Evolutionary conservation across 2,888 invertebrate species (phyloP).

Genomic region (Synergus itoensis): DNA sequence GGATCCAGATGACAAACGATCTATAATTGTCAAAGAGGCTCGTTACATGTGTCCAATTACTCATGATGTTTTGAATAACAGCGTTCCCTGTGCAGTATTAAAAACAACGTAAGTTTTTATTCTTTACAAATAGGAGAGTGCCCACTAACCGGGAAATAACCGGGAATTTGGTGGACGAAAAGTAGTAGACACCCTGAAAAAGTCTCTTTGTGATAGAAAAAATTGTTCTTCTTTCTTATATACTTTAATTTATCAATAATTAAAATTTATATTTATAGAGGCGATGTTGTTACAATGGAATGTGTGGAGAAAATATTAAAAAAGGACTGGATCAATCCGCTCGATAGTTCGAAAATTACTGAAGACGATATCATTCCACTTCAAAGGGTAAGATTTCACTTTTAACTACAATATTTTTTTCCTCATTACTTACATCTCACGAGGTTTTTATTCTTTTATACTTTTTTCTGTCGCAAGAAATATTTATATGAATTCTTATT

Average conservation of each 20-base stretch:
- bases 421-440: too few species aligned
- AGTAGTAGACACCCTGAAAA: too few species aligned
- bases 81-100: constrained; percentile 95
- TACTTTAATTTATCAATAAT: constrained; percentile 8
- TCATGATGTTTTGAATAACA: constrained; percentile 96
- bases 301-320: constrained; percentile 97
- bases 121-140: neutral
- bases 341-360: constrained; percentile 89
- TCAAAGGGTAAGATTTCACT: constrained; percentile 84
- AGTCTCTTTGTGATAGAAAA: constrained; percentile 34
- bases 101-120: constrained; percentile 86
- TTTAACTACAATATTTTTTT: neutral
- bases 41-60: constrained; percentile 99
- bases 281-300: constrained; percentile 96
- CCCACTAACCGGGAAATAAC: too few species aligned
- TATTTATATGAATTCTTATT: constrained; percentile 33
- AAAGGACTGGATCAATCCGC: constrained; percentile 97
- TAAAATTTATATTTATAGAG: constrained; percentile 81
- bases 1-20: constrained; percentile 92
- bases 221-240: neutral
- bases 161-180: too few species aligned
- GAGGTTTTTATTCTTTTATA: too few species aligned
- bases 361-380: constrained; percentile 96
- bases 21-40: constrained; percentile 92
- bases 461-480: neutral